A percentile compares a stretch with the other conserved stretches of the same genome.
phyloP scores from a whole-genome alignment of 2,797 vertebrate species.

The Phoeniculus purpureus region DNA sequence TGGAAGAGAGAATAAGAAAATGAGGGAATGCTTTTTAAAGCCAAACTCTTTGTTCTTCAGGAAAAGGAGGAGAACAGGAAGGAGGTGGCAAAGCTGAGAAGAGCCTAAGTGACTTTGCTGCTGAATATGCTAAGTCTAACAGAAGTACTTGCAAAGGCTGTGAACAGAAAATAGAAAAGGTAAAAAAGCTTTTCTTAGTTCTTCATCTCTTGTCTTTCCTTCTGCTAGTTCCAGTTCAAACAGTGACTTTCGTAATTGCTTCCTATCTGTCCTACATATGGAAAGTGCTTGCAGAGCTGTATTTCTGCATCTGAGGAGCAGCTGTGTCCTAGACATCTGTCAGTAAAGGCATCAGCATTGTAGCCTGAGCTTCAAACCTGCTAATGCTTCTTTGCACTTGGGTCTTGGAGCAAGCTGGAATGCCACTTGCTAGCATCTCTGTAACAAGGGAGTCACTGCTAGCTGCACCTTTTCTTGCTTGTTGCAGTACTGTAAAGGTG shows the following conservation, averaged over 20 bases:
- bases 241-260: neutral
- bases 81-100: conserved; percentile 86
- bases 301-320: neutral
- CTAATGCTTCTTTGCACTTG: neutral
- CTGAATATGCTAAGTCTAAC: conserved; percentile 97
- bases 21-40: neutral
- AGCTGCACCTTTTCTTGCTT: neutral
- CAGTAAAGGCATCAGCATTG: neutral
- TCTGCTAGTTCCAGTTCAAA: neutral
- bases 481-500: neutral
- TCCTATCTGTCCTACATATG: neutral
- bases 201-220: neutral
- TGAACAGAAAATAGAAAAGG: conserved; percentile 96
- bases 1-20: neutral
- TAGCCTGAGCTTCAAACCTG: neutral
- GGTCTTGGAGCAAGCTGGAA: neutral
- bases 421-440: fast-evolving
- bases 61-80: conserved; percentile 83
- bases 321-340: neutral
- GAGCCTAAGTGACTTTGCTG: conserved; percentile 90
- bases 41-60: conserved; percentile 63
- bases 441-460: neutral
- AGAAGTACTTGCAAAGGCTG: conserved; percentile 97
- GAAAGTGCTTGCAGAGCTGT: conserved; percentile 2
- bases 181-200: conserved; percentile 49